Evolutionary conservation across 1,140 invertebrate species (phyloP), one percentile per base, ranked within the genome.

Genomic region (Zaprionus lachaisei): DNA sequence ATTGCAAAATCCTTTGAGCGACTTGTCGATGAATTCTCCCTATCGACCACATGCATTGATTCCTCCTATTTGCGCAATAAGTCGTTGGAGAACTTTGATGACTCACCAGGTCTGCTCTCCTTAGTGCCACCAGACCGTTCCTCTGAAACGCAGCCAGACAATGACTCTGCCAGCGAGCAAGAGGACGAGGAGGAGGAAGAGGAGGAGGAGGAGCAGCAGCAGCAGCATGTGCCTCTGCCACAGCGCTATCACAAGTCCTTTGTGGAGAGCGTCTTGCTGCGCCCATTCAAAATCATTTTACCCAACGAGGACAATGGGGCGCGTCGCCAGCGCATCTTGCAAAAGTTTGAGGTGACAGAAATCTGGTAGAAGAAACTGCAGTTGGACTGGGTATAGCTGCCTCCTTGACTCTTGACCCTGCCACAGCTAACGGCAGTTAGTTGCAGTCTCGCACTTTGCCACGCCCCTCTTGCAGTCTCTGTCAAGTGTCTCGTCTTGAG

Each of bases 1-100:
- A 91, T 92, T 65, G 83, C 93, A 92, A 66, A 94, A 92, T 65
- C 94, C 92, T 57, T 95, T 93, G 38, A 93, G 55, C 87, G 92
- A 1, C 77, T 92, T 7, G 90, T 92, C 26, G 91, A 92, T 74
- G 92, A 93, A 69, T 93, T 93, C 26, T 93, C 92, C 15, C 78
- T 93, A 44, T 92, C 91, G 41, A 91, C 77, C 61, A 84, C 73
- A 22, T 89, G 86, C 34, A 77, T 77, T 60, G 92, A 93, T 72
- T 92, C 90, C 38, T 92, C 91, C 54, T 93, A 92, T 89, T 81
- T 93, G 47, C 82, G 92, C 41, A 93, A 94, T 74, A 94, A 93
- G 78, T 93, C 92, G 22, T 72, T 92, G 24, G 77, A 93, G 64
- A 92, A 93, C 61, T 92, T 92, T 44, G 92, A 92, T 81, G 83